Evolutionary conservation across 2,888 invertebrate genomes (phyloP).

Genomic region (Melanostoma scalare): DNA sequence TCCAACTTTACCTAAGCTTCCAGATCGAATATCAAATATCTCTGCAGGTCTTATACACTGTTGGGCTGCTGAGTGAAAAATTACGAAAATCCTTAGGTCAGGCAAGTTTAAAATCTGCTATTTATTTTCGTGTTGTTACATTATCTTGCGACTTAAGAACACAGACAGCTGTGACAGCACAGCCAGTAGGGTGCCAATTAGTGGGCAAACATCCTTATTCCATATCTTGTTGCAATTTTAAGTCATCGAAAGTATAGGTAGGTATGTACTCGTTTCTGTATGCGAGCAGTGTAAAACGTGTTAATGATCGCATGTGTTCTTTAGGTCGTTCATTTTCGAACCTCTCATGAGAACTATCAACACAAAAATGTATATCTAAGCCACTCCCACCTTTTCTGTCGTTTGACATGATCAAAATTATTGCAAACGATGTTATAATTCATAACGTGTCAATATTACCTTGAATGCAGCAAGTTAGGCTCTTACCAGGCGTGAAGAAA

Average conservation of each 20-base stretch:
- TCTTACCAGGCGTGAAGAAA: not conserved
- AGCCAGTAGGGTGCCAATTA: slow-evolving; percentile 78
- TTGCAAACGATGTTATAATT: slow-evolving; percentile 53
- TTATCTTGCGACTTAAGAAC: slow-evolving; percentile 52
- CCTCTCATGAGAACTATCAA: slow-evolving; percentile 20
- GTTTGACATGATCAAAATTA: slow-evolving; percentile 58
- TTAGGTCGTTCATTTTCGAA: slow-evolving; percentile 49
- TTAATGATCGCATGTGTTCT: slow-evolving; percentile 55
- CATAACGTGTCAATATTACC: slow-evolving; percentile 61
- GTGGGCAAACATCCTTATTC: slow-evolving; percentile 70
- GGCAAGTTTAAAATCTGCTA: slow-evolving; percentile 48
- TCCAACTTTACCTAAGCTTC: slow-evolving; percentile 18
- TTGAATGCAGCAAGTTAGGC: not conserved
- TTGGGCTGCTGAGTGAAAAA: slow-evolving; percentile 25
- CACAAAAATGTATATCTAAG: slow-evolving; percentile 46
- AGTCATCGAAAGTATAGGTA: slow-evolving; percentile 11
- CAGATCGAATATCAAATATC: slow-evolving; percentile 57
- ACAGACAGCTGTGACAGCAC: slow-evolving; percentile 76
- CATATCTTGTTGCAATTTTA: slow-evolving; percentile 31
- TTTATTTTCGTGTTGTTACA: slow-evolving; percentile 56
- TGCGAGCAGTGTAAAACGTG: slow-evolving; percentile 37
- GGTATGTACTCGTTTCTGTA: too few species aligned
- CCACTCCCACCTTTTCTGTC: slow-evolving; percentile 44
- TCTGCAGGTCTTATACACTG: slow-evolving; percentile 11
- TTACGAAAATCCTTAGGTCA: slow-evolving; percentile 54